Conservation (phyloP, 2,797 vertebrate genomes). For the Pseudochromis fuscus region DNA sequence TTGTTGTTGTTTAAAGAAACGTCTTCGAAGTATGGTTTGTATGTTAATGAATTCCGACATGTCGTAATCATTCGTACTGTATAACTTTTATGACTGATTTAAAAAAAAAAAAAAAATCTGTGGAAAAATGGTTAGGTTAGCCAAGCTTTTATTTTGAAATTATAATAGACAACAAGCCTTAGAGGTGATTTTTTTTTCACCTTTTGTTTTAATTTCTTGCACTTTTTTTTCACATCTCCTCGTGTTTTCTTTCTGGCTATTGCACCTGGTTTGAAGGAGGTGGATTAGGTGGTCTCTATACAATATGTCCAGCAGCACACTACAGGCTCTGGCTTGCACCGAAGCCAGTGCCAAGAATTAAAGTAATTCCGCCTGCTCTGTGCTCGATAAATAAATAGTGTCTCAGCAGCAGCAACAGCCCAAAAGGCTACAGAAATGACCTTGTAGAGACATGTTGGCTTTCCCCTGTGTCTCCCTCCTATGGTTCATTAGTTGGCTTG, state of each 20-base stretch:
- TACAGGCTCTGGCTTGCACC: slow-evolving; percentile 76
- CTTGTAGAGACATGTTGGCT: slow-evolving; percentile 82
- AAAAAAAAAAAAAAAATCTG: background rate
- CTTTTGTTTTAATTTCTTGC: slow-evolving; percentile 15
- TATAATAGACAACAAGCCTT: background rate
- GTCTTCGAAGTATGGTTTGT: background rate
- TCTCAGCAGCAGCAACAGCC: slow-evolving; percentile 47
- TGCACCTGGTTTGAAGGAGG: slow-evolving; percentile 32
- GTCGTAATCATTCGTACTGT: slow-evolving; percentile 16
- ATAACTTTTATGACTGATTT: background rate
- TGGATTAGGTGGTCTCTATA: slow-evolving; percentile 61
- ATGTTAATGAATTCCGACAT: slow-evolving; percentile 21
- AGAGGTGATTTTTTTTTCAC: background rate
- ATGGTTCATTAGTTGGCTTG: slow-evolving; percentile 60
- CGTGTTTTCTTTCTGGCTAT: slow-evolving; percentile 14
- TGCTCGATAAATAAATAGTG: slow-evolving; percentile 73
- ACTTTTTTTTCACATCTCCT: slow-evolving; percentile 34
- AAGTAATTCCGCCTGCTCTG: slow-evolving; percentile 73
- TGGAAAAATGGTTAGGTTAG: background rate
- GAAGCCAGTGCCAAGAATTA: slow-evolving; percentile 71
- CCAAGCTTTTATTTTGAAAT: slow-evolving; percentile 43
- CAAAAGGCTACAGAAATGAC: slow-evolving; percentile 63
- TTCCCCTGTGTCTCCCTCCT: slow-evolving; percentile 54
- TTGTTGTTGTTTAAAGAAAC: slow-evolving; percentile 20
- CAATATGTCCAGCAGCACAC: slow-evolving; percentile 72